Evolutionary conservation across 53 echinoderm and acorn worm genomes (phyloP).

Genomic region (Holothuria leucospilota): DNA sequence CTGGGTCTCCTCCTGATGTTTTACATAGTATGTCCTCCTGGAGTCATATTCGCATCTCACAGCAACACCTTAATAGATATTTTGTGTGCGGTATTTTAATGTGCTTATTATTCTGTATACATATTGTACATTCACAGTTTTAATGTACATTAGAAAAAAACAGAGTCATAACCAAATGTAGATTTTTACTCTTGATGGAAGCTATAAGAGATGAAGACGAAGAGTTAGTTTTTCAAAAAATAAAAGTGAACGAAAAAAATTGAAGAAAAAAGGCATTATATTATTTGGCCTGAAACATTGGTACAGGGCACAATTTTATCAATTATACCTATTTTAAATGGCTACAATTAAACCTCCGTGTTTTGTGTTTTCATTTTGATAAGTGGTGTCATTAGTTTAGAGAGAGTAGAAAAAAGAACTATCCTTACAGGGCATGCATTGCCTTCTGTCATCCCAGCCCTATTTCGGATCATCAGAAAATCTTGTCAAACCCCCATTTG

Average conservation of each 20-base stretch:
- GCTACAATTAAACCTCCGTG: constrained; percentile 19
- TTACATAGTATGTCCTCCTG: background rate
- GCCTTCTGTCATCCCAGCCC: too few relatives aligned
- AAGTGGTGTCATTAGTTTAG: background rate
- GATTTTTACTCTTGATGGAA: constrained; percentile 41
- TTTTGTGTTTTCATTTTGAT: background rate
- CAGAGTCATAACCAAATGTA: constrained; percentile 34
- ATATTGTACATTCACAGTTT: constrained; percentile 50
- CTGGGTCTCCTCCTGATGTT: too few relatives aligned
- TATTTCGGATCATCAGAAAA: too few relatives aligned
- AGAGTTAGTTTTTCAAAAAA: constrained; percentile 37
- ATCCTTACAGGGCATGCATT: too few relatives aligned
- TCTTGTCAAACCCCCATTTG: too few relatives aligned
- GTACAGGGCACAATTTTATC: constrained; percentile 49
- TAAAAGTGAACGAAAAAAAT: constrained; percentile 1
- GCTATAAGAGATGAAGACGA: constrained; percentile 1
- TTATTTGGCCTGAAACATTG: constrained; percentile 45
- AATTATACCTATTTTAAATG: constrained; percentile 39
- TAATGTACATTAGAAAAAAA: constrained; percentile 40
- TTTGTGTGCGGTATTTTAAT: constrained; percentile 44
- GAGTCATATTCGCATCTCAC: constrained; percentile 28
- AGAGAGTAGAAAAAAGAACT: too few relatives aligned
- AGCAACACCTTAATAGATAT: constrained; percentile 21
- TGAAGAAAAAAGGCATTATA: constrained; percentile 35
- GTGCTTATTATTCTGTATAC: constrained; percentile 43